Base-by-base conservation (phyloP, 2,113 vertebrate genomes). In the Cryptotis parvus region DNA sequence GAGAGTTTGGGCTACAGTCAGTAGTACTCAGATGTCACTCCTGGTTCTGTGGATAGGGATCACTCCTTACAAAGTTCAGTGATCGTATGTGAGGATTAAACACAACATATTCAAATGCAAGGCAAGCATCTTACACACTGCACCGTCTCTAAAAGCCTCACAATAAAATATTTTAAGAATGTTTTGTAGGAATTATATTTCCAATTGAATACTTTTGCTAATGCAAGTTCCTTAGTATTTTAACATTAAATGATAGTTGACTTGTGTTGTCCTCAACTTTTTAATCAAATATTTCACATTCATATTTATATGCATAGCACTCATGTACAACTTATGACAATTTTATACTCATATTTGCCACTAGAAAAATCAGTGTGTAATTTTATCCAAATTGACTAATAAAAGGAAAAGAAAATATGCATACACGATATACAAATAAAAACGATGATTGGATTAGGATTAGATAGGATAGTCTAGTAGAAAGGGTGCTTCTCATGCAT, bases 351-450 rank as follows among this genome's bases (percentile, higher is more conserved):
- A 26, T 41, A 11, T 85, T 5, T 79, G 33, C 0, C 11, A 84
- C 37, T 43, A 49, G 29, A 33, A 1, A 6, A 18, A 66, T 35
- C 12, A 58, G 24, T 85, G 70, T 3, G 80, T 86, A 78, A 12
- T 73, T 93, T 55, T 39, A 78, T 79, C 20, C n/a, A 84, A 77
- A 45, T 65, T 81, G 73, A 3, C 1, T 61, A 92, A 31, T 70
- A 65, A 70, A 92, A 93, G 89, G 4, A n/a, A 11, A 69, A 11
- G 37, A 72, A 35, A 72, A 20, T 15, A 29, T 55, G 3, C 58
- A n/a, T 39, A 69, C 41, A 7, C 9, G 20, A 26, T 8, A 84
- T 1, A 61, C 33, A 7, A 84, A 65, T 24, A 14, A 49, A 75
- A 73, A 70, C n/a, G n/a, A n/a, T n/a, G n/a, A n/a, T n/a, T n/a